These are phyloP conservation scores for Patella depressa DNA, from an alignment of 2,888 invertebrate genomes.

Conservation along the genomic window DNA sequence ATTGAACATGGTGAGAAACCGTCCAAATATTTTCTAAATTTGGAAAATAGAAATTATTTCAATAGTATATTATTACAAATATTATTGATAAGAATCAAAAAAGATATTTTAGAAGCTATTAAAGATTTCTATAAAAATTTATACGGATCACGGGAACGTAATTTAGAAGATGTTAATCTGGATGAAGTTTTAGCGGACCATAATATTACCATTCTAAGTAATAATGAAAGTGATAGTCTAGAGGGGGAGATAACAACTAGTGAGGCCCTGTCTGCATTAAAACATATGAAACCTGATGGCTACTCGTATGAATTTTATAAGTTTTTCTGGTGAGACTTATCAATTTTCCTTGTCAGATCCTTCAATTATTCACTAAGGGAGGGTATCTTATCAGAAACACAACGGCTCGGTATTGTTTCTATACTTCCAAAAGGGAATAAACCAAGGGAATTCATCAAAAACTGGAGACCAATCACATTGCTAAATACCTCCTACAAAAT, in stretches of 20 bases:
- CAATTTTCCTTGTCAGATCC: too few species aligned
- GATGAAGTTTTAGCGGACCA: background rate
- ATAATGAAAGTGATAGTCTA: background rate
- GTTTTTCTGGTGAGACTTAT: too few species aligned
- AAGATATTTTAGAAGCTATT: background rate
- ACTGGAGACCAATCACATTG: too few species aligned
- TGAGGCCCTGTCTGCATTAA: background rate
- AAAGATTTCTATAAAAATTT: background rate
- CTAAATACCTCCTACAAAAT: too few species aligned
- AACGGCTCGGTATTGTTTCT: too few species aligned
- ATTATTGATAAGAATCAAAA: background rate
- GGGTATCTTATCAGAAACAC: too few species aligned
- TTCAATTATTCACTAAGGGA: too few species aligned
- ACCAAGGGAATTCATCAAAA: too few species aligned
- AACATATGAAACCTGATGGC: too few species aligned
- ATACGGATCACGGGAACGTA: background rate
- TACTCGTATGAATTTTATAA: too few species aligned
- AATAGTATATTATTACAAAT: background rate
- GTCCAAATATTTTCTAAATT: background rate
- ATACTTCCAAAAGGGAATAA: too few species aligned
- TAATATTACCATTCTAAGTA: background rate
- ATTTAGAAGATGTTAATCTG: conserved; percentile 1
- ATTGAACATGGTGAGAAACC: conserved; percentile 8
- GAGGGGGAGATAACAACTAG: background rate
- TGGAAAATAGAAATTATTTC: background rate